Evolutionary conservation across 2,797 vertebrate species (phyloP), one percentile per base, ranked within the genome.

Genomic region (Muraenolepis orangiensis): DNA sequence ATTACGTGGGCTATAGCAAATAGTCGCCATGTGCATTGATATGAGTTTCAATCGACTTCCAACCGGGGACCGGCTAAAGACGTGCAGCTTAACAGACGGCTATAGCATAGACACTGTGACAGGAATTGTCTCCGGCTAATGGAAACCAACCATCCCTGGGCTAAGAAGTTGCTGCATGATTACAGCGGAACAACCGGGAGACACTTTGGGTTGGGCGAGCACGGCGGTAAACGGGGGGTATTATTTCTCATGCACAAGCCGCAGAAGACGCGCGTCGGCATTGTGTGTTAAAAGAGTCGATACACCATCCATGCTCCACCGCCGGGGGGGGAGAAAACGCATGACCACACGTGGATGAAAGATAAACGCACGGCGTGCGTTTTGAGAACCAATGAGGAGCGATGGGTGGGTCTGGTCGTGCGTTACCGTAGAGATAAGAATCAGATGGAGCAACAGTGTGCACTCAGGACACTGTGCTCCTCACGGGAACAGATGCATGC

Each of bases 351-450:
- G 28, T 13, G 38, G 28, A 36, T 2, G n/a, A n/a, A 26, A 32
- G 14, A 28, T 12, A 30, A 72, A 34, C 8, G 74, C 69, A 66
- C 26, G n/a, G 61, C 18, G n/a, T 0, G 16, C 38, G 71, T 64
- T 38, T 68, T 64, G 70, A 70, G 68, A 72, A 80, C 73, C 85
- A 81, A 87, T 80, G 67, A 73, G 80, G 75, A 87, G 66, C 78
- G 81, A 83, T 81, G 80, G 73, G 70, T 76, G 57, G 70, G 31
- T 71, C 6, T 42, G 74, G 46, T 40, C 72, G 72, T 82, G 73
- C 76, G 84, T 80, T 84, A 82, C 72, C 72, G 31, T 72, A n/a
- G 73, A 75, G 76, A 85, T 79, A 84, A 14, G 76, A 75, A 87
- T 86, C 73, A 81, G 79, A 77, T 75, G 51, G 81, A 74, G 72